phyloP scores from a whole-genome alignment of 1,140 invertebrate genomes.

The Trichoplusia ni region DNA sequence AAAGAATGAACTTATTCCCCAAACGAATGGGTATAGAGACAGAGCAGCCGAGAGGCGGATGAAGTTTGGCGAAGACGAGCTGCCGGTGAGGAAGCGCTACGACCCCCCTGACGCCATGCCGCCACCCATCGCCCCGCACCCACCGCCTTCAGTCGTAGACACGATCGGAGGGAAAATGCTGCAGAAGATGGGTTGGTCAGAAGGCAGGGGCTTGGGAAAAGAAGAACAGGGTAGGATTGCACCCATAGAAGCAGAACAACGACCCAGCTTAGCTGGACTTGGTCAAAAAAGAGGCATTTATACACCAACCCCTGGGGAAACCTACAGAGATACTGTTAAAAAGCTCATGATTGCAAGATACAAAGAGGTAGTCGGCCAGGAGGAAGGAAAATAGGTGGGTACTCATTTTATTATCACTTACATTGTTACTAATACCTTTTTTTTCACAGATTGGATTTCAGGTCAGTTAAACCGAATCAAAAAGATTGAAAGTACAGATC shows the following conservation, averaged over 20 bases:
- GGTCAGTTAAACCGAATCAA: conserved; percentile 46
- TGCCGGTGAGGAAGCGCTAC: conserved; percentile 83
- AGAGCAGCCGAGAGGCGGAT: conserved; percentile 96
- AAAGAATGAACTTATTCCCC: conserved; percentile 80
- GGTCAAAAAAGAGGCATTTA: conserved; percentile 89
- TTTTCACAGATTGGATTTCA: conserved; percentile 57
- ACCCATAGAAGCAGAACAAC: conserved; percentile 89
- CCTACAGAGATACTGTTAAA: conserved; percentile 95
- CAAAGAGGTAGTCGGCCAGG: conserved; percentile 87
- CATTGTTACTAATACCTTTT: conserved; percentile 42
- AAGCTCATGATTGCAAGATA: conserved; percentile 94
- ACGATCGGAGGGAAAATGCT: conserved; percentile 94
- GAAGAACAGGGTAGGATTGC: conserved; percentile 96
- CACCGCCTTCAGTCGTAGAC: conserved; percentile 83
- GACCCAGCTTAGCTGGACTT: conserved; percentile 87
- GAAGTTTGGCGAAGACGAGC: conserved; percentile 95
- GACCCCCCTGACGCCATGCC: conserved; percentile 87
- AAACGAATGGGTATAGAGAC: conserved; percentile 88
- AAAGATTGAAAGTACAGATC: no score
- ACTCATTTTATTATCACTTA: conserved; percentile 39
- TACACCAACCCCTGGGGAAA: conserved; percentile 90
- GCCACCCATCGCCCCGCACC: conserved; percentile 70
- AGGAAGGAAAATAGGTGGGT: conserved; percentile 72
- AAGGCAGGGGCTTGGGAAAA: conserved; percentile 96
- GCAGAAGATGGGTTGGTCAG: conserved; percentile 99